Evolutionary conservation across 2,797 vertebrate species (phyloP).

Genomic region (Anableps anableps): DNA sequence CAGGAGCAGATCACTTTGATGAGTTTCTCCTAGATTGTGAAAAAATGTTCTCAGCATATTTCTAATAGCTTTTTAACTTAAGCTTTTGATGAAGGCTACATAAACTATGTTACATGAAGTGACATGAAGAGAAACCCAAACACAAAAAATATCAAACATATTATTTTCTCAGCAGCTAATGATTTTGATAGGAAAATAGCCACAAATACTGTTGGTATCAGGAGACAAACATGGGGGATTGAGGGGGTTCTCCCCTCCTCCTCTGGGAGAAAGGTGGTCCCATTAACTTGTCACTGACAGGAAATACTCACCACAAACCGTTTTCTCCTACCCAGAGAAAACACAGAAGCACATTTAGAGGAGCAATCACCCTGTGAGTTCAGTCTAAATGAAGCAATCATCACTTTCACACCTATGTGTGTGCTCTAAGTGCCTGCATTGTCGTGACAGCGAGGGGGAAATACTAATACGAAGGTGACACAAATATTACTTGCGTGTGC

Average conservation of each 20-base stretch:
- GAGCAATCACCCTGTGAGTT: conserved; percentile 16
- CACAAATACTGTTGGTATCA: conserved; percentile 19
- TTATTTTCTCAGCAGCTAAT: neutral
- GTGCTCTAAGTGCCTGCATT: neutral
- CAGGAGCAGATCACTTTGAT: neutral
- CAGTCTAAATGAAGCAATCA: conserved; percentile 6
- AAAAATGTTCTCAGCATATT: neutral
- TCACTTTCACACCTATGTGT: conserved; percentile 13
- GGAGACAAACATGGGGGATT: conserved; percentile 35
- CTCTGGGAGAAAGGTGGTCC: conserved; percentile 69
- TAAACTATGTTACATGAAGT: neutral
- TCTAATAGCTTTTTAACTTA: neutral
- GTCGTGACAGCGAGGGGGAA: conserved; percentile 36
- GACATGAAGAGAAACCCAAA: neutral
- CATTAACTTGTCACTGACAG: conserved; percentile 64
- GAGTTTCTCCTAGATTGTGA: neutral
- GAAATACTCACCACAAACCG: conserved; percentile 71
- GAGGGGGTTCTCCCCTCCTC: conserved; percentile 36
- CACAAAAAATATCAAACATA: neutral
- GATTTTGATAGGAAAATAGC: neutral
- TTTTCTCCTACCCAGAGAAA: conserved; percentile 53
- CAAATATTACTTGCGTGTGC: conserved; percentile 29
- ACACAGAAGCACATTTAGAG: conserved; percentile 42
- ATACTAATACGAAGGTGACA: conserved; percentile 39
- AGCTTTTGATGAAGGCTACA: neutral